Base-by-base conservation (phyloP, 2,888 invertebrate species). In the Hirtodrosophila histrioides region DNA sequence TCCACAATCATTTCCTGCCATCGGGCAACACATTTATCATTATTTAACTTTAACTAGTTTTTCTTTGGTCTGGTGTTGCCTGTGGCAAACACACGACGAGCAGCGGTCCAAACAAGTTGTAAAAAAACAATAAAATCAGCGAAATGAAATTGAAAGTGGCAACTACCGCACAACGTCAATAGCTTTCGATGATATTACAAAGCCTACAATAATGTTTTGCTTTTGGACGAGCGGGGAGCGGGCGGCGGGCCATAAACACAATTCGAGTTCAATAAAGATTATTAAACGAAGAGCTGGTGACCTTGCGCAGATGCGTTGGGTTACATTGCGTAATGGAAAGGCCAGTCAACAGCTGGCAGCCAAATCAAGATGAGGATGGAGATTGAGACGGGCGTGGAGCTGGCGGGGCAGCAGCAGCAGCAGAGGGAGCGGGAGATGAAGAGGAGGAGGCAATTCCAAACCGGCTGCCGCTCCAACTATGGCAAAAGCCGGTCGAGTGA, bases 141-240 rank as follows among this genome's bases (percentile, higher is more conserved):
- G 41, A 82, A 86, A 70, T 43, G 77, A 82, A 85, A 82, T 82
- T 79, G 83, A 82, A 87, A 87, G 82, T 79, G 73, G 64, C 68
- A 57, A 55, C 49, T 39, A 57, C 50, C 67, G 36, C 56, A 45
- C 66, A 54, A 43, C 55, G 55, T 41, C 63, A 54, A 71, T 56
- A 56, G 35, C 69, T 48, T 51, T 40, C 48, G 50, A 63, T 55
- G 50, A 49, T 55, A 46, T 68, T 53, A 45, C 53, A 46, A 60
- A 55, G 50, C 33, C 31, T 62, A 62, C 50, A 43, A 72, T 35
- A 56, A 50, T 69, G 45, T 33, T 44, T 36, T 17, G 31, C 6
- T 31, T 31, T 9, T n/a, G 1, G 23, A 24, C 5, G 39, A 17
- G 7, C 4, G 31, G 3, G 1, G 10, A 12, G 11, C 5, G 31